Evolutionary conservation across 2,113 vertebrate genomes (phyloP).

Genomic region (Catharus bicknelli): DNA sequence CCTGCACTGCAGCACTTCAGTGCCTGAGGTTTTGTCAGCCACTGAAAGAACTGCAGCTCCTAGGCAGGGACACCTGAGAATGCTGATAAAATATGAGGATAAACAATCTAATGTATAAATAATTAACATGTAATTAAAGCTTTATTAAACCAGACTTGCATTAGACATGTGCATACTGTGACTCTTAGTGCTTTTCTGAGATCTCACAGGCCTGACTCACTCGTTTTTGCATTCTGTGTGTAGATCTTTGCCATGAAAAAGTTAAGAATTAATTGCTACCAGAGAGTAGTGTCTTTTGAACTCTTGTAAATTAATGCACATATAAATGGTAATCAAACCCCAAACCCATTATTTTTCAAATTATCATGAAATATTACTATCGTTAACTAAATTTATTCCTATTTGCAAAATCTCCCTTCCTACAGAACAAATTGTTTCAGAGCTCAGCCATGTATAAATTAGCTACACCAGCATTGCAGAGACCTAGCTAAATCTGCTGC

Average conservation of each 20-base stretch:
- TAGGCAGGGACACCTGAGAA: slow-evolving; percentile 20
- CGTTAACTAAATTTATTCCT: not conserved
- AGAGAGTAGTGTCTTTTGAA: not conserved
- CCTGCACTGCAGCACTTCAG: not conserved
- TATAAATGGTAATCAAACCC: not conserved
- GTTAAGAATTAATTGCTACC: not conserved
- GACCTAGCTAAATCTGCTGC: not conserved
- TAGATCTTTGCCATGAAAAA: not conserved
- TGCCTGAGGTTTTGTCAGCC: slow-evolving; percentile 4
- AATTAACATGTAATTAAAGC: slow-evolving; percentile 67
- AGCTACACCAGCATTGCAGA: not conserved
- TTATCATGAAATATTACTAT: not conserved
- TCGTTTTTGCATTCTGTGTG: not conserved
- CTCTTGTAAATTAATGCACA: not conserved
- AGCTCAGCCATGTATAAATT: not conserved
- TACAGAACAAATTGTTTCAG: not conserved
- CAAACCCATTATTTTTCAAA: not conserved
- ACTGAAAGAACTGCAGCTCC: not conserved
- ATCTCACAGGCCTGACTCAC: not conserved
- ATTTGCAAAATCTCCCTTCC: not conserved
- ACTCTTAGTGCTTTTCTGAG: not conserved
- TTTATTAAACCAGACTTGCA: slow-evolving; percentile 62
- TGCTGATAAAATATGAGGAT: slow-evolving; percentile 19
- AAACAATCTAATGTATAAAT: slow-evolving; percentile 43
- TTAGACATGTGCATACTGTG: slow-evolving; percentile 5